Base-by-base conservation (phyloP, 2,888 invertebrate species). In the Aradus depressus region DNA sequence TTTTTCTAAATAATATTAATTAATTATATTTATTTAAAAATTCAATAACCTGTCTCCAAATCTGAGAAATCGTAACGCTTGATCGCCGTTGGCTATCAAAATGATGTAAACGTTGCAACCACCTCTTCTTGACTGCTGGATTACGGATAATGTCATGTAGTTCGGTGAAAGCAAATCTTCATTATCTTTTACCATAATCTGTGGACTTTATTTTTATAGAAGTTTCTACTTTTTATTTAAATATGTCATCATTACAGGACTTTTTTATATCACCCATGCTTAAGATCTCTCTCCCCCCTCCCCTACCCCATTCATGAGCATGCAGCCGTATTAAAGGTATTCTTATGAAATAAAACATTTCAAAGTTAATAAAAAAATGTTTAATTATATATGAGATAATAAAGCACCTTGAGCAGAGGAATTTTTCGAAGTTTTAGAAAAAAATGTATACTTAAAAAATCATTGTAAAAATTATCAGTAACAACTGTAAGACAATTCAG, bases 71-170 rank as follows among this genome's bases (percentile, higher is more conserved):
- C 80, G 69, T 0, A 76, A 68, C 1, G 76, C 71, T 70, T 87
- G 81, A 44, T 77, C 63, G 0, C 80, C 86, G 66, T 86, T 86
- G 0, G 83, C 70, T 19, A 86, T 66, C 8, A 86, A 70, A 53
- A 87, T 76, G 25, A 85, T 66, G 61, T 85, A 83, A 3, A 78
- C 68, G 60, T 80, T 77, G 63, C 88, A 88, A 19, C 81, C 79
- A 45, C 76, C 74, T 53, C 70, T 71, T 61, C 76, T 51, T 2
- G 77, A 74, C 59, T 73, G 71, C 23, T 72, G 64, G 50, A 84
- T 62, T 1, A 76, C 69, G 53, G 74, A 70, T 56, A 80, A 64
- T 0, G 78, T 77, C 26, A 72, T 66, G 58, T 71, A 75, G 58
- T 75, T 73, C 0, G 83, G 83, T 1, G 76, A 72, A 3, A 76